Conservation (phyloP, 1,140 invertebrate species). For the Hypothenemus hampei region DNA sequence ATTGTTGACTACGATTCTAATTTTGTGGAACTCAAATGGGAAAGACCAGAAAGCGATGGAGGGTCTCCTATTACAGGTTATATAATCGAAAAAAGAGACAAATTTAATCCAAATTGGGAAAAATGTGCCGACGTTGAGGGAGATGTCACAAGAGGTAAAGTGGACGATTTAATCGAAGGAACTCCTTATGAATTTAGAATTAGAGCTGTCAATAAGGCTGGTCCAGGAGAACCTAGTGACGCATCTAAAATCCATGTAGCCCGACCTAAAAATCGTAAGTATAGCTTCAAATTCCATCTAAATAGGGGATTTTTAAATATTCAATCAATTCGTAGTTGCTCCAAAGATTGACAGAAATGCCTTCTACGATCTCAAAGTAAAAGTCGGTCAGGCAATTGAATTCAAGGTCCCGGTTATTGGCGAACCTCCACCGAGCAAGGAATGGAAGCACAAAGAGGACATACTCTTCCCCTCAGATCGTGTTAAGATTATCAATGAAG, state of each 20-base stretch:
- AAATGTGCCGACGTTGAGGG: slow-evolving; percentile 80
- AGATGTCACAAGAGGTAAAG: slow-evolving; percentile 75
- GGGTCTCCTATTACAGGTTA: slow-evolving; percentile 89
- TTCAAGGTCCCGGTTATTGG: slow-evolving; percentile 91
- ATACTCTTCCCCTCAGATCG: slow-evolving; percentile 74
- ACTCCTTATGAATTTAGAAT: slow-evolving; percentile 93
- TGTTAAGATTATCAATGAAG: slow-evolving; percentile 76
- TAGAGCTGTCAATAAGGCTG: slow-evolving; percentile 90
- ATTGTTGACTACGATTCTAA: slow-evolving; percentile 90
- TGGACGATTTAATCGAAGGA: slow-evolving; percentile 85
- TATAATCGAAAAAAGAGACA: slow-evolving; percentile 93
- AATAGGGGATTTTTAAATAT: too few relatives aligned
- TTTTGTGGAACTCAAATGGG: slow-evolving; percentile 95
- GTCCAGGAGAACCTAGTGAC: slow-evolving; percentile 85
- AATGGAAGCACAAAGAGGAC: slow-evolving; percentile 84
- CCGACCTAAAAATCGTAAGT: slow-evolving; percentile 80
- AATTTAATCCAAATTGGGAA: slow-evolving; percentile 83
- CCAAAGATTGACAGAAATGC: slow-evolving; percentile 93
- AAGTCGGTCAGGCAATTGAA: slow-evolving; percentile 88
- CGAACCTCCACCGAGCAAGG: slow-evolving; percentile 89
- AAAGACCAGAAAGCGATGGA: slow-evolving; percentile 76
- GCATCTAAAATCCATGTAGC: slow-evolving; percentile 83
- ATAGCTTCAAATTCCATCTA: not conserved
- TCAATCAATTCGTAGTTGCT: slow-evolving; percentile 52
- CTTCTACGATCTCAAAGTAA: slow-evolving; percentile 87